These are phyloP conservation scores for Cololabis saira DNA, from an alignment of 2,113 vertebrate genomes.

Conservation along the genomic window DNA sequence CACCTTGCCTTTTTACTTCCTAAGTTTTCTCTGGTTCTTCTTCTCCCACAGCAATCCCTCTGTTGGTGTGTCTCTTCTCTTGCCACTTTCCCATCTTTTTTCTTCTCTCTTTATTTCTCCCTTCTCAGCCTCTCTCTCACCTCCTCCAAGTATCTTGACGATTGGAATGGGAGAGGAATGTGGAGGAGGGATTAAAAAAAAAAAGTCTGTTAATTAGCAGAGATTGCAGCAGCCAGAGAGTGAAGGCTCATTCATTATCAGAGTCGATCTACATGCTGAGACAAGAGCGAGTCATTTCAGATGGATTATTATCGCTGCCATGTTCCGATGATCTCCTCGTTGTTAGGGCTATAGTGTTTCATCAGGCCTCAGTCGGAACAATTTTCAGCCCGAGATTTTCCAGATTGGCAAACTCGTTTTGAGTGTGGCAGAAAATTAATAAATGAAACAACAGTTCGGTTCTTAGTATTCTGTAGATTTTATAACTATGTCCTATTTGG, in stretches of 20 bases:
- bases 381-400: no score
- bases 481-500: no score
- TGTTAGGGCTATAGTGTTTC: neutral
- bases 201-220: slow-evolving; percentile 44
- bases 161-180: neutral
- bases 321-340: slow-evolving; percentile 7
- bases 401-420: no score
- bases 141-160: neutral
- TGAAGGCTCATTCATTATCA: slow-evolving; percentile 41
- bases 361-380: no score
- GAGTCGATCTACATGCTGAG: slow-evolving; percentile 44
- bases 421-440: no score
- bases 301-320: slow-evolving; percentile 21
- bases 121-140: neutral
- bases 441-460: no score
- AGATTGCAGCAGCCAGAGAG: slow-evolving; percentile 24
- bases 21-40: no score
- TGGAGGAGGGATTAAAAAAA: slow-evolving; percentile 16
- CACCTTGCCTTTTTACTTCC: no score
- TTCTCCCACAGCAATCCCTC: no score
- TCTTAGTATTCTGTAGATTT: no score
- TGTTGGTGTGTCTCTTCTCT: neutral
- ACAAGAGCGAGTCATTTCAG: slow-evolving; percentile 15
- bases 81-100: neutral
- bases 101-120: neutral